These are phyloP conservation scores for Hippocampus barbouri DNA, from an alignment of 2,113 vertebrate genomes.

Conservation along the genomic window DNA sequence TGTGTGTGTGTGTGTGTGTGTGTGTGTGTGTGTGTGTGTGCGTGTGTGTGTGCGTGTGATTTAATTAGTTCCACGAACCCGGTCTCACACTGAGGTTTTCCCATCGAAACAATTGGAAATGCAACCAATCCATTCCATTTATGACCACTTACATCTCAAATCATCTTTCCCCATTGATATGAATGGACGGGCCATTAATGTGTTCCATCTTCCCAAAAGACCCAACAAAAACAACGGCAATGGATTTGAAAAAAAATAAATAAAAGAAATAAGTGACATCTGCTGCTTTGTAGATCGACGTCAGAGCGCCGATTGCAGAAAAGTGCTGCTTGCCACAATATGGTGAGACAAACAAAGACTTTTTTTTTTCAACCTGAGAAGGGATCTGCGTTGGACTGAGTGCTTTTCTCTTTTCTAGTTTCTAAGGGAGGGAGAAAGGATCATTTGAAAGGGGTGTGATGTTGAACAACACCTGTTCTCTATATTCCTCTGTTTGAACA, in stretches of 20 bases:
- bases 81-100: too few relatives aligned
- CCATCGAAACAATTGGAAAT: too few relatives aligned
- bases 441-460: conserved; percentile 44
- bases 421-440: not conserved
- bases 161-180: not conserved
- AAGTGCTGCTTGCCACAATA: not conserved
- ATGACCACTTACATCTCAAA: not conserved
- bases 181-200: not conserved
- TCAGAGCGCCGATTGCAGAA: not conserved
- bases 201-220: not conserved
- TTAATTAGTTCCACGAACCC: too few relatives aligned
- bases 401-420: not conserved
- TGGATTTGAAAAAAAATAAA: not conserved
- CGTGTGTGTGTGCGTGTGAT: too few relatives aligned
- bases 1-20: too few relatives aligned
- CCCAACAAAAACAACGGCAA: not conserved
- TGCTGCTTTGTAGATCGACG: not conserved
- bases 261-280: not conserved
- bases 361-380: not conserved
- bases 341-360: not conserved
- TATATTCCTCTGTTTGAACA: conserved; percentile 62
- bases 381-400: not conserved
- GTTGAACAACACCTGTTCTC: conserved; percentile 47
- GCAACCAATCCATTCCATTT: too few relatives aligned
- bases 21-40: too few relatives aligned